Evolutionary conservation across 2,888 invertebrate genomes (phyloP).

Genomic region (Hermaeophaga mercurialis): DNA sequence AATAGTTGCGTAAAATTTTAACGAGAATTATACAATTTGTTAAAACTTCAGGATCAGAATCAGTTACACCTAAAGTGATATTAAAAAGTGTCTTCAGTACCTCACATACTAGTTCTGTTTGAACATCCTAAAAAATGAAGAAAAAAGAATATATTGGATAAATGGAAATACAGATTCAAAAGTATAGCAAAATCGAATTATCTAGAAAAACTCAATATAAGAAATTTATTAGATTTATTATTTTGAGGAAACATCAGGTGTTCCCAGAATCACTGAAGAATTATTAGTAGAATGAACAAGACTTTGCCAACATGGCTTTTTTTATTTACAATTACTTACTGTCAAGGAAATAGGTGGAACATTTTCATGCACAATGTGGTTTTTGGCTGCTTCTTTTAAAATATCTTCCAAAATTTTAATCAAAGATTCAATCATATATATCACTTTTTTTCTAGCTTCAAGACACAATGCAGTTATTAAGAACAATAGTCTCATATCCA

Average conservation of each 20-base stretch:
- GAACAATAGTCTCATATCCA: conserved; percentile 87
- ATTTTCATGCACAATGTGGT: conserved; percentile 35
- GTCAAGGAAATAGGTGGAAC: conserved; percentile 36
- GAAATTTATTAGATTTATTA: no score
- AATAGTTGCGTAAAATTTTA: conserved; percentile 70
- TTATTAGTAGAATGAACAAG: no score
- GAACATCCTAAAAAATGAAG: conserved; percentile 62
- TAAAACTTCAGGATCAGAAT: conserved; percentile 67
- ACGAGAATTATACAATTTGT: conserved; percentile 75
- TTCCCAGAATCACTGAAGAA: no score
- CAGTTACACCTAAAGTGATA: conserved; percentile 64
- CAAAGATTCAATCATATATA: conserved; percentile 71
- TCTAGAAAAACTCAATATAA: no score
- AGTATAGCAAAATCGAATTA: no score
- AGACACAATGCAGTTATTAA: conserved; percentile 83
- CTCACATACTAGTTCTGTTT: conserved; percentile 72
- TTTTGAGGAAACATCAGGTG: no score
- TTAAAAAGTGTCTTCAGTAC: conserved; percentile 81
- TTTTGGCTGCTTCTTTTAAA: conserved; percentile 56
- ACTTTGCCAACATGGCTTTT: no score
- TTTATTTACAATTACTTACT: no score
- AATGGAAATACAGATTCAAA: no score
- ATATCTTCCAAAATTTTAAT: conserved; percentile 71
- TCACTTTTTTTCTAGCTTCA: conserved; percentile 69
- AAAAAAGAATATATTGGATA: no score